Conservation (phyloP, 2,888 invertebrate genomes). For the Protonemura montana region DNA sequence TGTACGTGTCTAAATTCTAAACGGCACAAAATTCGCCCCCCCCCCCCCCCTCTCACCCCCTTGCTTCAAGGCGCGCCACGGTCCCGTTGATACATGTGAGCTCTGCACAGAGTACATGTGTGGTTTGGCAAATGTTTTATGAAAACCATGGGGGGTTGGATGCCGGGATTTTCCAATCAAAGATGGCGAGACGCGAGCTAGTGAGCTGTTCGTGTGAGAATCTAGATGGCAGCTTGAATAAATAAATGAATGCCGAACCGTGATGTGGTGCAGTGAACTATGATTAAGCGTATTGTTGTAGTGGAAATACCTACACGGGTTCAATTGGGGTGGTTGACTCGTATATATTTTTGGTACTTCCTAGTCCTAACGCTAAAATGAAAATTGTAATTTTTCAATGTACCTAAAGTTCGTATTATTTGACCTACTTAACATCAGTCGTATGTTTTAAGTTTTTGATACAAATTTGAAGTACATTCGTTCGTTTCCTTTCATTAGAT, state of each 20-base stretch:
- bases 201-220: too few species aligned
- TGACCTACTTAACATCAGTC: too few species aligned
- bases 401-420: too few species aligned
- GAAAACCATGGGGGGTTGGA: not conserved
- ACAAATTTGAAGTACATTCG: too few species aligned
- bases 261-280: not conserved
- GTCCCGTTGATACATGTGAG: not conserved
- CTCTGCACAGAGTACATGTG: not conserved
- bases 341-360: too few species aligned
- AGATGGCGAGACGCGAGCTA: not conserved
- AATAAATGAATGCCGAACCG: not conserved
- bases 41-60: not conserved
- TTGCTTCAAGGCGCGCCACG: not conserved
- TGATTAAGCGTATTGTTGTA: not conserved
- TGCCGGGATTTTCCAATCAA: conserved; percentile 3
- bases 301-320: not conserved
- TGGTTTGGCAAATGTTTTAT: not conserved
- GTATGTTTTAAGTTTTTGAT: too few species aligned
- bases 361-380: too few species aligned
- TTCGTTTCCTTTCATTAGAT: too few species aligned
- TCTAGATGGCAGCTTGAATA: not conserved
- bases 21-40: not conserved
- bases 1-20: conserved; percentile 7
- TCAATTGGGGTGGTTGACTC: not conserved
- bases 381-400: too few species aligned